Evolutionary conservation across 2,113 vertebrate genomes (phyloP).

Genomic region (Rhynchopsitta pachyrhyncha): DNA sequence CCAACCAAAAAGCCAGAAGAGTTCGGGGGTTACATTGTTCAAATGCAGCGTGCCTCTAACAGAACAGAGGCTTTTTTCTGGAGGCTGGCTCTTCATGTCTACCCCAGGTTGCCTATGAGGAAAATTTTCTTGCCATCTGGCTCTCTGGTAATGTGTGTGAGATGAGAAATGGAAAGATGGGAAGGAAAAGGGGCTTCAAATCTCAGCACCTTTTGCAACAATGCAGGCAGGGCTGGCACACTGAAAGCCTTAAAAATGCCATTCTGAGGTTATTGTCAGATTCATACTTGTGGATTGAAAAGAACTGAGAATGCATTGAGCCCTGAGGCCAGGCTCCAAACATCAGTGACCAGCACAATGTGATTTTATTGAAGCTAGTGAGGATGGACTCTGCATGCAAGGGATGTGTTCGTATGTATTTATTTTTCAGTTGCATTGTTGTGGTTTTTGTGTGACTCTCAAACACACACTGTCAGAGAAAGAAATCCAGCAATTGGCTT

Average conservation of each 20-base stretch:
- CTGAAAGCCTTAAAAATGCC: background rate
- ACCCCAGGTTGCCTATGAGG: background rate
- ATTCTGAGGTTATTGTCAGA: background rate
- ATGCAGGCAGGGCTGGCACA: background rate
- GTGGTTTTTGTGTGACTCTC: background rate
- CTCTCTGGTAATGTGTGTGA: background rate
- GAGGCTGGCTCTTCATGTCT: background rate
- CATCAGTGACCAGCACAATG: accelerated
- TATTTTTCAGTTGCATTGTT: background rate
- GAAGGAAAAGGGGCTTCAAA: background rate
- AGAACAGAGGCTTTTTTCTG: background rate
- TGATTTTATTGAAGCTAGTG: background rate
- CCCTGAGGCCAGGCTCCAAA: background rate
- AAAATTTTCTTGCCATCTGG: background rate
- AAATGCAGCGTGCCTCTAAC: background rate
- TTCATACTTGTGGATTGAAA: background rate
- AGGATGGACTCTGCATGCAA: background rate
- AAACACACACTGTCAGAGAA: background rate
- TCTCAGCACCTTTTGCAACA: background rate
- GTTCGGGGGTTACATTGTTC: background rate
- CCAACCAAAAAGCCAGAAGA: background rate
- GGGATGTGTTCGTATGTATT: background rate
- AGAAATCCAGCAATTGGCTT: background rate
- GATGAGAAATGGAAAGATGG: background rate
- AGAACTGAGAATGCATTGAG: background rate